A percentile compares a stretch with the other conserved stretches of the same genome.
These are phyloP conservation scores for Tuta absoluta DNA, from an alignment of 2,888 invertebrate genomes.

Conservation along the genomic window DNA sequence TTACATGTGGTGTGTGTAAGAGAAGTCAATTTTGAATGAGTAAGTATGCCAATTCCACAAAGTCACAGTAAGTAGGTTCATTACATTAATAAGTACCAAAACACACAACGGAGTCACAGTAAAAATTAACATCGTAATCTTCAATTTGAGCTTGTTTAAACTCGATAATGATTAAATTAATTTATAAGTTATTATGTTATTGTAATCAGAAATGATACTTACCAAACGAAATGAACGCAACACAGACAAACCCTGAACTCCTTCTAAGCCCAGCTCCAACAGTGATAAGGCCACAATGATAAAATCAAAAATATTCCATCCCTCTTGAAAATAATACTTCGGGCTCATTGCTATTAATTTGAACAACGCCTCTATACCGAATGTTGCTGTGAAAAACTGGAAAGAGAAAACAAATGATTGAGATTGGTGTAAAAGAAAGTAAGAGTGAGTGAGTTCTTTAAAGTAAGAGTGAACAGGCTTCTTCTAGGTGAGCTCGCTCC, in stretches of 20 bases:
- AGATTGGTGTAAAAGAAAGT: neutral
- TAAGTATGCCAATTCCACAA: neutral
- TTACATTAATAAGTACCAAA: neutral
- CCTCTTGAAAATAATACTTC: constrained; percentile 98
- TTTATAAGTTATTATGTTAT: neutral
- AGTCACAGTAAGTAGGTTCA: neutral
- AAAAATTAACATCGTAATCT: neutral
- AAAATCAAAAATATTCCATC: constrained; percentile 99
- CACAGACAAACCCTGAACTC: constrained; percentile 97
- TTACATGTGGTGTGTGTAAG: constrained; percentile 18
- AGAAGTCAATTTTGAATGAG: constrained; percentile 7
- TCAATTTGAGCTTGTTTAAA: neutral
- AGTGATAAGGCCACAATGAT: constrained; percentile 98
- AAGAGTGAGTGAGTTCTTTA: too few species aligned
- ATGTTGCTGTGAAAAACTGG: constrained; percentile 98
- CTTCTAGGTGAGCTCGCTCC: too few species aligned
- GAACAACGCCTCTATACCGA: constrained; percentile 96
- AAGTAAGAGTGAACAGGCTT: too few species aligned
- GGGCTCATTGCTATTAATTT: constrained; percentile 99
- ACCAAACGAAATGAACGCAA: constrained; percentile 99
- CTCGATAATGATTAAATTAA: neutral
- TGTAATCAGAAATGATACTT: constrained; percentile 64
- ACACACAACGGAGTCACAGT: neutral
- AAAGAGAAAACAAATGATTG: constrained; percentile 45
- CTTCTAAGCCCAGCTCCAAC: constrained; percentile 95